Conservation (phyloP, 1,140 invertebrate species). For the Protaetia brevitarsis region DNA sequence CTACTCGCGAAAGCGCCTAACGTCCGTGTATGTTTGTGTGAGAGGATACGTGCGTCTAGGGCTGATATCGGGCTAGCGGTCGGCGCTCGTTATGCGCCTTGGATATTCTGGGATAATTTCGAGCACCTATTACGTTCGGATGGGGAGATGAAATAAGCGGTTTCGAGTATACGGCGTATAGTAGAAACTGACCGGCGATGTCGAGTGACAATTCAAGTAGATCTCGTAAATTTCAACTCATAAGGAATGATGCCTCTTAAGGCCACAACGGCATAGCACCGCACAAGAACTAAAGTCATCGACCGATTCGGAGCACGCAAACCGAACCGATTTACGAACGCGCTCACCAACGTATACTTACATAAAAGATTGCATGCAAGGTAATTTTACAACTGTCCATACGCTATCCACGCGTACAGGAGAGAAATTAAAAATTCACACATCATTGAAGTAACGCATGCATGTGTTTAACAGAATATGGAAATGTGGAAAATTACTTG, state of each 20-base stretch:
- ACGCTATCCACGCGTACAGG: too few relatives aligned
- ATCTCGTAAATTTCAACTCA: conserved; percentile 8
- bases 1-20: background rate
- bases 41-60: background rate
- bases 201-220: conserved; percentile 21
- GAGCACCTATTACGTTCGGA: background rate
- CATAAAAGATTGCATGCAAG: too few relatives aligned
- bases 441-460: too few relatives aligned
- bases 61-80: background rate
- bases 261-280: conserved; percentile 9
- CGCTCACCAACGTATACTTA: too few relatives aligned
- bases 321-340: background rate
- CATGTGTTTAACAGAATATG: too few relatives aligned
- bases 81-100: background rate
- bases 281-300: conserved; percentile 16
- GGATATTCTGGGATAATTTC: background rate
- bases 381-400: too few relatives aligned
- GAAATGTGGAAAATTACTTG: too few relatives aligned
- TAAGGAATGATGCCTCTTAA: conserved; percentile 20
- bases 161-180: background rate
- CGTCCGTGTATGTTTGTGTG: too few relatives aligned
- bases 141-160: background rate
- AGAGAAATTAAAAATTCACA: too few relatives aligned
- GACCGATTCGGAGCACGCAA: conserved; percentile 6
- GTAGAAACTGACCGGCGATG: background rate